Percentiles rank a stretch among this genome's conserved stretches.
These are phyloP conservation scores for Corella eumyota DNA, from an alignment of 23 tunicate species.

Conservation along the genomic window DNA sequence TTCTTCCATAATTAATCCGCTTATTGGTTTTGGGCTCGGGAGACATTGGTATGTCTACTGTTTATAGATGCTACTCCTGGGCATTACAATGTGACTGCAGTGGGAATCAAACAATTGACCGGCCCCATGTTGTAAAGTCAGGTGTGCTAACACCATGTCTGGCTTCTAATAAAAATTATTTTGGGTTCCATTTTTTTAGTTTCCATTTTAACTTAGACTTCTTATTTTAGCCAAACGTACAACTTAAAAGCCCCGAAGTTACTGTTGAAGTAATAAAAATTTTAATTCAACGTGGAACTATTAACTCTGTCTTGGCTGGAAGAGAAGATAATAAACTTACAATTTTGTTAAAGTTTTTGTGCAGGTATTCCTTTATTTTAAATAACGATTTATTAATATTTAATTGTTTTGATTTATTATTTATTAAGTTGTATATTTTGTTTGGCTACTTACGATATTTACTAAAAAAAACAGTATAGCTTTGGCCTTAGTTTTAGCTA, in stretches of 20 bases:
- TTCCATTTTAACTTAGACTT: no score
- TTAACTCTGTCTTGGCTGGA: conserved; percentile 48
- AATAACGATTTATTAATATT: neutral
- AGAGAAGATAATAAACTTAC: conserved; percentile 21
- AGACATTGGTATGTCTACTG: neutral
- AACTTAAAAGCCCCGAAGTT: conserved; percentile 30
- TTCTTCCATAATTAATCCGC: no score
- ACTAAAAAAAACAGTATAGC: neutral
- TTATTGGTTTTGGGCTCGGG: neutral
- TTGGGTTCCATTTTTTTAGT: no score
- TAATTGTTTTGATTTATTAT: neutral
- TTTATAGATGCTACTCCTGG: no score
- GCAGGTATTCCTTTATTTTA: conserved; percentile 17
- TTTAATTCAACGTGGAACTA: conserved; percentile 49
- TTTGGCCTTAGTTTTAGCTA: neutral
- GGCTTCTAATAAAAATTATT: no score
- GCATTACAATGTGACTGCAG: no score
- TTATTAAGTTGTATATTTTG: neutral
- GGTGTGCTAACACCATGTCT: no score
- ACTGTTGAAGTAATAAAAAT: conserved; percentile 70
- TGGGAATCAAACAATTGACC: no score
- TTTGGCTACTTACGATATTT: neutral
- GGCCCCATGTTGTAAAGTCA: no score
- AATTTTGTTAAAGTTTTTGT: conserved; percentile 27
- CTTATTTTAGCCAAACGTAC: conserved; percentile 20